Evolutionary conservation across 2,113 vertebrate species (phyloP).

Genomic region (Zosterops hypoxanthus): DNA sequence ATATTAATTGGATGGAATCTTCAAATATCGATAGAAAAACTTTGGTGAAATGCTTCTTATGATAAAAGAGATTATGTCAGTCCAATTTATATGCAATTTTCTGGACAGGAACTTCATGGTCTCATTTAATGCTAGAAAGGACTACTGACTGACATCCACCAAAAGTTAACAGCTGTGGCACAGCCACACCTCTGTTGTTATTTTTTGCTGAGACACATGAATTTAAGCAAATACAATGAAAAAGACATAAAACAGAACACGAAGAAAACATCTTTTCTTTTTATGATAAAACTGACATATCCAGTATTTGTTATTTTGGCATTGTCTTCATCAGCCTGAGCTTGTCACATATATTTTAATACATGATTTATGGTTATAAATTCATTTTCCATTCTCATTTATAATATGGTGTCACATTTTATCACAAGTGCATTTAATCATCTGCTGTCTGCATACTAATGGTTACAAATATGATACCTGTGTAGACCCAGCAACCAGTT

Average conservation of each 20-base stretch:
- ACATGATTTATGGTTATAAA: constrained; percentile 93
- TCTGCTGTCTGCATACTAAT: constrained; percentile 90
- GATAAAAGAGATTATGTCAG: neutral
- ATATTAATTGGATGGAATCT: neutral
- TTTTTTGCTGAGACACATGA: constrained; percentile 9
- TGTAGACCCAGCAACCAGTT: constrained; percentile 74
- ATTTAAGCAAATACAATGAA: constrained; percentile 18
- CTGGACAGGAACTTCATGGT: neutral
- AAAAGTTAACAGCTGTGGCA: neutral
- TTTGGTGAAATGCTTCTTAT: neutral
- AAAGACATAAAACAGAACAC: constrained; percentile 30
- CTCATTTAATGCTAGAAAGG: neutral
- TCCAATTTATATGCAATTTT: neutral
- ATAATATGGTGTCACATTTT: constrained; percentile 90
- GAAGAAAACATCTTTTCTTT: neutral
- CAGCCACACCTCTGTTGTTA: neutral
- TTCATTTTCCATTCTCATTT: constrained; percentile 85
- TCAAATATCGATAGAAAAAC: neutral
- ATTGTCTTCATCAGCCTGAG: constrained; percentile 75
- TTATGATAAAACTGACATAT: constrained; percentile 39
- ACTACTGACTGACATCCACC: neutral
- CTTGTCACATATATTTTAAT: constrained; percentile 80
- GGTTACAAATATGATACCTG: constrained; percentile 86
- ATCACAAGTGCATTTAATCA: constrained; percentile 89
- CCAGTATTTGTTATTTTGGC: constrained; percentile 69